A percentile compares a stretch with the other conserved stretches of the same genome.
Conservation (phyloP, 2,888 invertebrate species). For the Oscheius onirici region DNA sequence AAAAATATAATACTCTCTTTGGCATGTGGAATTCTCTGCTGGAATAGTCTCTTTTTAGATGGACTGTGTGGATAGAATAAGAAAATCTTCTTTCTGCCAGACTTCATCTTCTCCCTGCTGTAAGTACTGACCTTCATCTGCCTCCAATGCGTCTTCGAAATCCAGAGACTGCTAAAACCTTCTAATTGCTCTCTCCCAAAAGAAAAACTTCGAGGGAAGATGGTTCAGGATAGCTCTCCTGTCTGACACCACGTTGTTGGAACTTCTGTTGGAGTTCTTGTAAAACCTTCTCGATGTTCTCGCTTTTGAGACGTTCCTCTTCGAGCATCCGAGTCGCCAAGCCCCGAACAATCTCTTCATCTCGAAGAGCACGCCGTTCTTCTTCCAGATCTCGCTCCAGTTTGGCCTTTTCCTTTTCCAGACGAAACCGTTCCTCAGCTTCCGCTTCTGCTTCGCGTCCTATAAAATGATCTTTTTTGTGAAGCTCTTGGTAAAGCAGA, state of each 20-base stretch:
- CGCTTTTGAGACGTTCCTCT: constrained; percentile 58
- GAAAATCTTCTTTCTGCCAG: constrained; percentile 44
- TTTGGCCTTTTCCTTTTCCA: constrained; percentile 43
- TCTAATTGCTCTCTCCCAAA: neutral
- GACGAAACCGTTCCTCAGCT: constrained; percentile 26
- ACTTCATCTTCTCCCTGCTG: constrained; percentile 2
- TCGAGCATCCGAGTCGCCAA: constrained; percentile 59
- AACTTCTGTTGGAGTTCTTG: constrained; percentile 52
- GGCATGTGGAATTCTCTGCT: neutral
- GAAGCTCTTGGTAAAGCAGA: neutral
- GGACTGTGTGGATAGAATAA: constrained; percentile 61
- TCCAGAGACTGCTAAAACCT: constrained; percentile 10
- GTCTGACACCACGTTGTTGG: constrained; percentile 22
- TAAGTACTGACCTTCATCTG: constrained; percentile 32
- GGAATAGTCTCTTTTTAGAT: constrained; percentile 30
- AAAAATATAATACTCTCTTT: no score
- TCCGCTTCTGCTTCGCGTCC: constrained; percentile 35
- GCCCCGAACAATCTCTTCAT: constrained; percentile 61
- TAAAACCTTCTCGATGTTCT: constrained; percentile 55
- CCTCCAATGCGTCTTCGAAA: constrained; percentile 30
- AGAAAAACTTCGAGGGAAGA: neutral
- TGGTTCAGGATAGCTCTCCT: neutral
- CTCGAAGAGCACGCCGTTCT: constrained; percentile 54
- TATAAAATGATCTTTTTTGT: constrained; percentile 5
- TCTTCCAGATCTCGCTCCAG: constrained; percentile 48